Evolutionary conservation across 2,888 invertebrate genomes (phyloP), one percentile per base, ranked within the genome.

Genomic region (Orchesellides sinensis): DNA sequence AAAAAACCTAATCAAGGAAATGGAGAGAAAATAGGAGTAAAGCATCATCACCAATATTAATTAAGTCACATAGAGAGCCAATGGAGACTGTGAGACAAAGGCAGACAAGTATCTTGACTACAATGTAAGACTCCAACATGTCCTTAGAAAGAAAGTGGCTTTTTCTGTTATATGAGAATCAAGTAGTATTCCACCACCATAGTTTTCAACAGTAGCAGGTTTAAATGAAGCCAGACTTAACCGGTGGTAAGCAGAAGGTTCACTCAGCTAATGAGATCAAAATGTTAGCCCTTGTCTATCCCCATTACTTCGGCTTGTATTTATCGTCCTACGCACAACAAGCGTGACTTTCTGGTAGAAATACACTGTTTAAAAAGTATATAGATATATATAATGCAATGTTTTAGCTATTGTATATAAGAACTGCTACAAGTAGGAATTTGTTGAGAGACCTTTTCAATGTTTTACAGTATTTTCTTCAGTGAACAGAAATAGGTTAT

Each of bases 201-300:
- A 40, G 47, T 56, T 56, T 75, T 54, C 52, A n/a, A 1, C 19
- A 17, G 1, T 19, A 25, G 29, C 29, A 29, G 65, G 27, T 61
- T 40, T 52, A 47, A 73, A 40, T 14, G 32, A 63, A 68, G 49
- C 69, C 40, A 75, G 82, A 56, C 35, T 27, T 25, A 81, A 52
- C 74, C 70, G 61, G 73, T 74, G 49, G 69, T 29, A 75, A 63
- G 70, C 82, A 82, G 82, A 80, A 83, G 83, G 81, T 83, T 66
- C 77, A 78, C 77, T 79, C 82, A 59, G 66, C 82, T 87, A 85
- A 85, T 85, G 87, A 87, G 85, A 87, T 85, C 85, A 85, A 87
- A 85, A 87, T 85, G 84, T 84, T 84, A 82, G 75, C 82, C 82
- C 82, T 70, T 82, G 82, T 82, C 82, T 82, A 32, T 63, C 63